Base-by-base conservation (phyloP, 2,888 invertebrate species). In the Rhamphomyia laevipes region DNA sequence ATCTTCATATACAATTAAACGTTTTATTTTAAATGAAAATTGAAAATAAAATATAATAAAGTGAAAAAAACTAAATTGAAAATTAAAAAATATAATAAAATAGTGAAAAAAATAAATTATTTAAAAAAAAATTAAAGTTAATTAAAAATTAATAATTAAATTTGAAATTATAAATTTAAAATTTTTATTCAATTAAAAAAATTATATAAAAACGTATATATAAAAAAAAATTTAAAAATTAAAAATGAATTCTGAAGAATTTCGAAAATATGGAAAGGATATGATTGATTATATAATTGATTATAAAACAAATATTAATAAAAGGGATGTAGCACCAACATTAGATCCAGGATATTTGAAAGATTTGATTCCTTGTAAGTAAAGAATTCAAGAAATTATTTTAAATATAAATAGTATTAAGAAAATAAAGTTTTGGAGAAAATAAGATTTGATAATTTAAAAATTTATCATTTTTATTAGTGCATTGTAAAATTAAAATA, bases 251-350 rank as follows among this genome's bases (percentile, higher is more conserved):
- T 75, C 81, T 15, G 77, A 82, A 59, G 82, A 85, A 59, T 87
- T 89, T 69, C 76, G 86, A 48, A 70, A 72, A 49, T 75, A 82
- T 50, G 88, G 87, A 17, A 84, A 84, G 67, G 79, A 86, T 65
- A 86, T 88, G 83, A 79, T 90, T 52, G 88, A 90, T 66, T 87
- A 85, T 65, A 86, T 89, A 54, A 86, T 86, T 63, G 74, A 83
- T 51, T 89, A 88, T 65, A 73, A 84, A 73, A 77, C 77, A 53
- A 80, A 77, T 50, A 77, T 89, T 48, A 75, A 76, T 27, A 68
- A 77, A 37, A 74, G 84, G 42, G 74, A 82, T 55, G 87, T 89
- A 2, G 82, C 86, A 11, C 86, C 89, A 5, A 78, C 80, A 55
- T 75, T 88, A 38, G 82, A 85, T 61, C 88, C 89, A 1, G 88